Evolutionary conservation across 2,113 vertebrate genomes (phyloP), one percentile per base, ranked within the genome.

Genomic region (Eonycteris spelaea): DNA sequence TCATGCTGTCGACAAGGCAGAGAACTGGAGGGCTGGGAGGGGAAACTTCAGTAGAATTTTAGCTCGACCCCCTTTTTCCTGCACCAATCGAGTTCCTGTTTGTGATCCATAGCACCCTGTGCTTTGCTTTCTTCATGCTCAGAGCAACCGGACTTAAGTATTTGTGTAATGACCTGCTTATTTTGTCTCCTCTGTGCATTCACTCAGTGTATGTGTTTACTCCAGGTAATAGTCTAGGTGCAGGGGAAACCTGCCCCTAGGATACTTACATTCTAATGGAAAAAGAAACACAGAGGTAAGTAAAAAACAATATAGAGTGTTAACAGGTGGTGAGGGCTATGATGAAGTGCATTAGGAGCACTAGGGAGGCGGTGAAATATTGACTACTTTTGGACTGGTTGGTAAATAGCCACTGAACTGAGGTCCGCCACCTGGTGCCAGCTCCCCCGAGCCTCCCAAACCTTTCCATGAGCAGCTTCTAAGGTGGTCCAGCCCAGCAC

Each of bases 201-300:
- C 14, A 4, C 30, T 80, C 22, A 0, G 3, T 33, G 28, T 53
- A 26, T 3, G 0, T 9, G 2, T 21, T 74, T 26, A 71, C n/a
- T 8, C 53, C 73, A 18, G 91, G 59, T 40, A 4, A 14, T 9
- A 14, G 55, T 45, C 19, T 8, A 43, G 11, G 73, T 53, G 19
- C 22, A 30, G 53, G 77, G 48, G 22, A 40, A 28, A 24, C 65
- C 12, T 43, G 28, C 59, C 51, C 26, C 3, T 11, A 12, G 12
- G 61, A 80, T 14, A n/a, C 35, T 88, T 40, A 22, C 8, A 35
- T 71, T 48, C 26, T n/a, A 4, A 18, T 6, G 43, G 40, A 33
- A 40, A 80, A 71, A 55, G 48, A 38, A 38, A 77, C 28, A 53
- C 43, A 22, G 18, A 26, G 71, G 28, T 16, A 63, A 74, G 26